phyloP scores from a whole-genome alignment of 2,888 invertebrate species.

The Trilocha varians region DNA sequence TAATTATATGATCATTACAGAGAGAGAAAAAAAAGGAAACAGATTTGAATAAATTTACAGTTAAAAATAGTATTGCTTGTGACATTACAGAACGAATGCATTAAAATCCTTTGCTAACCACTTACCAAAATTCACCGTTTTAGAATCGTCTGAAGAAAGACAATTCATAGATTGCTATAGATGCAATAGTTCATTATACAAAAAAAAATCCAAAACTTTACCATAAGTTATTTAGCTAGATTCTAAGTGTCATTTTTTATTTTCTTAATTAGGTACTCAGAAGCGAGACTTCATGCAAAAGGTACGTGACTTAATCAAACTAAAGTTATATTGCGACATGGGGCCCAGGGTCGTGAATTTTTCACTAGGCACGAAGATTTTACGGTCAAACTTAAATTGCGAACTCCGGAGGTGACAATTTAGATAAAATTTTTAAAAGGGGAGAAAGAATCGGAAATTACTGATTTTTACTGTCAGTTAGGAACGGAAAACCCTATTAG shows the following conservation, averaged over 20 bases:
- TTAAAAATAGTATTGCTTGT: too few species aligned
- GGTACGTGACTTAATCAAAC: constrained; percentile 48
- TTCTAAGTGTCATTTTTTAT: neutral
- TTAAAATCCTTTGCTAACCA: too few species aligned
- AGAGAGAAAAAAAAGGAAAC: too few species aligned
- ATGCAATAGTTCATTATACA: too few species aligned
- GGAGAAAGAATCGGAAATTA: constrained; percentile 3
- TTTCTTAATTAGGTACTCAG: neutral
- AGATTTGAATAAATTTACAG: too few species aligned
- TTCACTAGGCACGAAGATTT: constrained; percentile 42
- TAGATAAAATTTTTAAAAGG: constrained; percentile 27
- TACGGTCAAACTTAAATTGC: constrained; percentile 61
- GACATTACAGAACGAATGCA: too few species aligned
- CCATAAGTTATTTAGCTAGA: too few species aligned
- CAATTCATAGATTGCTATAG: too few species aligned
- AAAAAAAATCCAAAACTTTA: too few species aligned
- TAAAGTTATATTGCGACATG: constrained; percentile 39
- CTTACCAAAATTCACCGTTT: too few species aligned
- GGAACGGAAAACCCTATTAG: constrained; percentile 8
- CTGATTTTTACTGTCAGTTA: constrained; percentile 8
- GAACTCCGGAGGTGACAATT: constrained; percentile 43
- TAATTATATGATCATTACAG: too few species aligned
- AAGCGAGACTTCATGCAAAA: constrained; percentile 6
- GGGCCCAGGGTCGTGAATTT: constrained; percentile 38
- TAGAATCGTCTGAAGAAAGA: too few species aligned